Evolutionary conservation across 2,113 vertebrate species (phyloP).

Genomic region (Charadrius vociferus): DNA sequence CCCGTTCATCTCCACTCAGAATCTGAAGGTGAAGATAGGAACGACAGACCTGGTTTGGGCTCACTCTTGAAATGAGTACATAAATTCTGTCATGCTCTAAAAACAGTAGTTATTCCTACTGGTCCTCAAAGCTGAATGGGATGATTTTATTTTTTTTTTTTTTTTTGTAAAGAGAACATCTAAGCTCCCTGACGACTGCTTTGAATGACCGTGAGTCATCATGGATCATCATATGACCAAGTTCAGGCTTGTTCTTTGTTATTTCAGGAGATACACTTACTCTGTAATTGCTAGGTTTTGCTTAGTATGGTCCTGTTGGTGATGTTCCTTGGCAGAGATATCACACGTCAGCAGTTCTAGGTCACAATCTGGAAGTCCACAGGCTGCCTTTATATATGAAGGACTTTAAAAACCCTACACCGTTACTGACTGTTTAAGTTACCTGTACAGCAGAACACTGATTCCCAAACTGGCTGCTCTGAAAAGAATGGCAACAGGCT

Average conservation of each 20-base stretch:
- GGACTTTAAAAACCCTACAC: not conserved
- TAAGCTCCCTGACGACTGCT: fast-evolving
- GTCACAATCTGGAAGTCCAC: not conserved
- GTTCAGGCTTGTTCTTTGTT: not conserved
- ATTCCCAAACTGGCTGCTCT: not conserved
- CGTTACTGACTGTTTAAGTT: not conserved
- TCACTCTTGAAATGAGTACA: not conserved
- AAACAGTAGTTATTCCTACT: not conserved
- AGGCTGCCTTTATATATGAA: not conserved
- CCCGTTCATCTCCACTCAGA: not conserved
- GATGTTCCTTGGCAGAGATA: not conserved
- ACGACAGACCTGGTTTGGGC: not conserved
- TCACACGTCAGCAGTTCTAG: not conserved
- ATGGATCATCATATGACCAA: not conserved
- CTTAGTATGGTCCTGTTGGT: not conserved
- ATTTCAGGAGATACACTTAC: not conserved
- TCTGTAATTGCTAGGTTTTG: not conserved
- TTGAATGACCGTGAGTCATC: not conserved
- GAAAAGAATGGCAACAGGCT: not conserved
- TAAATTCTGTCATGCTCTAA: not conserved
- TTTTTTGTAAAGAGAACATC: not conserved
- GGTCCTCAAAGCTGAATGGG: not conserved
- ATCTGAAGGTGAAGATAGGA: not conserved
- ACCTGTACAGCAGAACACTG: not conserved
- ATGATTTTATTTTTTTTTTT: not conserved